Evolutionary conservation across 1,140 invertebrate genomes (phyloP), one percentile per base, ranked within the genome.

Genomic region (Ganaspis sp.): DNA sequence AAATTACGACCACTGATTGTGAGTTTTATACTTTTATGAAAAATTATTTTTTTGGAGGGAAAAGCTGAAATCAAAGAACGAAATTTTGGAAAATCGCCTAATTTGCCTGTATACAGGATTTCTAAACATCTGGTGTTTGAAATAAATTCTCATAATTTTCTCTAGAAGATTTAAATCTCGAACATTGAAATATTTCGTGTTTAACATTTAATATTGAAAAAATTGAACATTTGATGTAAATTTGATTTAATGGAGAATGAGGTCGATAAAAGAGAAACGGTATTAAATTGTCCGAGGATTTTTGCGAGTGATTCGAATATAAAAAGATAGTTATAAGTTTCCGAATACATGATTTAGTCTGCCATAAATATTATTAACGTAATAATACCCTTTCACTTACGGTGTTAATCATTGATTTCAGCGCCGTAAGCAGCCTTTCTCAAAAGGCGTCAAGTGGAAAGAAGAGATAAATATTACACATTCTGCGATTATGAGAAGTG

Each of bases 391-490:
- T 64, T 64, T 64, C 26, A 64, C 58, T 64, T 29, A 64, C 58
- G 23, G 58, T 34, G 26, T 64, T 64, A 64, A 64, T 64, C 23
- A 64, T 64, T n/a, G 58, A 64, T 64, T 64, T 64, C 58, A 64
- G 29, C 58, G 58, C 58, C 26, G 23, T 64, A 29, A 64, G 58
- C 26, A 29, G 58, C 58, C 58, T 64, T 64, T 64, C 58, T 64
- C 58, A 34, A 64, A 64, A 26, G 15, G 58, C 58, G 58, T 64
- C 11, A 64, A 64, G 23, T 64, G 15, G 26, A 64, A 64, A 64
- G 58, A 64, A 64, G 26, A 64, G 58, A 64, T 64, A 64, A 64
- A 64, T 64, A 64, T 64, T 64, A 21, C 58, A 64, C 58, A 64
- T 64, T 64, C 23, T 29, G 15, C 15, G 58, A 64, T 64, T 64